Conservation (phyloP, 2,113 vertebrate genomes). For the Scomber scombrus region DNA sequence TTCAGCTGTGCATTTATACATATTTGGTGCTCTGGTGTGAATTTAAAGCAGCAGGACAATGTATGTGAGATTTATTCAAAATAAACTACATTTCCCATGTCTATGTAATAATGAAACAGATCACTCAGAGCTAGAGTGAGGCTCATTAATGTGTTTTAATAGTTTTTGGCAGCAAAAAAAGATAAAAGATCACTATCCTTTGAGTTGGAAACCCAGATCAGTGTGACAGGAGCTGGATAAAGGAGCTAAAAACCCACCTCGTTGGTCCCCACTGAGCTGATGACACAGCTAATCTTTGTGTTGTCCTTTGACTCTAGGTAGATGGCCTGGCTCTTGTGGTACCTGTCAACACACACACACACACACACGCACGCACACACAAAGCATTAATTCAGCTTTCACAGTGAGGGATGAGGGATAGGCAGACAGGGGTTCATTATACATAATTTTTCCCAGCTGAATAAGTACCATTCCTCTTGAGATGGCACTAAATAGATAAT, state of each 20-base stretch:
- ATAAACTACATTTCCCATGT: neutral
- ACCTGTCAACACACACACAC: constrained; percentile 83
- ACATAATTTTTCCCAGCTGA: constrained; percentile 38
- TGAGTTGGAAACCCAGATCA: neutral
- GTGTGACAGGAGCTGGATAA: neutral
- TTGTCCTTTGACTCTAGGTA: constrained; percentile 99
- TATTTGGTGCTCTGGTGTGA: neutral
- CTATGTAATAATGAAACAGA: neutral
- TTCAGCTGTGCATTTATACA: neutral
- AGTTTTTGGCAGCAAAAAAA: neutral
- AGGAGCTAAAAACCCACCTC: constrained; percentile 87
- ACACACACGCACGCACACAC: neutral
- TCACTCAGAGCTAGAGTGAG: neutral
- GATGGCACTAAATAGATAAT: constrained; percentile 60
- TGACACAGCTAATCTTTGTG: constrained; percentile 98
- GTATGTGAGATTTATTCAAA: neutral
- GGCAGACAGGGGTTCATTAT: constrained; percentile 32
- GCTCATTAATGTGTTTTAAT: constrained; percentile 1
- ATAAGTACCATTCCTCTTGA: constrained; percentile 36
- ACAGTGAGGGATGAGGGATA: neutral
- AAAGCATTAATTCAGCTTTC: constrained; percentile 5
- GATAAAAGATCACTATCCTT: neutral
- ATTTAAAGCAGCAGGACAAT: neutral
- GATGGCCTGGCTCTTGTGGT: constrained; percentile 98
- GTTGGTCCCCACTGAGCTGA: constrained; percentile 97